Conservation (phyloP, 2,113 vertebrate genomes). For the Trematomus loennbergii region DNA sequence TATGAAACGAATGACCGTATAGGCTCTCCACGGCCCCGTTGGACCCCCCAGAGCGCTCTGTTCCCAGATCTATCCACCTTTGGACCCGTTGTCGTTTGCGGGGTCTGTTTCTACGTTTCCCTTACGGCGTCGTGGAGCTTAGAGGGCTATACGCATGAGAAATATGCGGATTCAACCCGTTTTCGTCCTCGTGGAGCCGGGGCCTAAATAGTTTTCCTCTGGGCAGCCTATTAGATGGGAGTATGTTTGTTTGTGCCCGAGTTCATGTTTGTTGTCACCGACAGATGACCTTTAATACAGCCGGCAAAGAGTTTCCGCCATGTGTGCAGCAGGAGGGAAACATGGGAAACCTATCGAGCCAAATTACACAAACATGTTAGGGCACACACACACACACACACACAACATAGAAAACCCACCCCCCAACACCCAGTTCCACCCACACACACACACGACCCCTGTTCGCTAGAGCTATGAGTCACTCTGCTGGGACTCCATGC, state of each 20-base stretch:
- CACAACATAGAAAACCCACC: conserved; percentile 1
- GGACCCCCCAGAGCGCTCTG: too few relatives aligned
- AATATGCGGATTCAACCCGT: too few relatives aligned
- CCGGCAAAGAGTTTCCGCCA: conserved; percentile 16
- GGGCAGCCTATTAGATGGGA: background rate
- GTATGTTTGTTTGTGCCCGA: background rate
- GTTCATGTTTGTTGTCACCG: conserved; percentile 33
- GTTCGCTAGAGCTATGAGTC: conserved; percentile 66
- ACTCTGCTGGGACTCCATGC: conserved; percentile 78
- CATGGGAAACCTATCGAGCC: conserved; percentile 42
- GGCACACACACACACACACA: conserved; percentile 37
- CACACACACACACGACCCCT: conserved; percentile 40
- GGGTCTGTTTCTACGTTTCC: too few relatives aligned
- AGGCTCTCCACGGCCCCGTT: too few relatives aligned
- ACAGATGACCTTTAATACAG: conserved; percentile 50
- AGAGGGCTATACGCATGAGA: too few relatives aligned
- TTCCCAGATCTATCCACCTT: too few relatives aligned
- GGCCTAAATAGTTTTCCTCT: background rate
- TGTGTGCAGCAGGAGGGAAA: conserved; percentile 57
- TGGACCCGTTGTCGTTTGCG: too few relatives aligned
- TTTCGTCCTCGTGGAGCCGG: too few relatives aligned
- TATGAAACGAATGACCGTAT: too few relatives aligned
- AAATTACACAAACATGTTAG: conserved; percentile 60
- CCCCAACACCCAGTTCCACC: too few relatives aligned
- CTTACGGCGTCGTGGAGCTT: too few relatives aligned